A percentile compares a stretch with the other conserved stretches of the same genome.
Conservation (phyloP, 2,888 invertebrate species). For the Psylliodes chrysocephalus region DNA sequence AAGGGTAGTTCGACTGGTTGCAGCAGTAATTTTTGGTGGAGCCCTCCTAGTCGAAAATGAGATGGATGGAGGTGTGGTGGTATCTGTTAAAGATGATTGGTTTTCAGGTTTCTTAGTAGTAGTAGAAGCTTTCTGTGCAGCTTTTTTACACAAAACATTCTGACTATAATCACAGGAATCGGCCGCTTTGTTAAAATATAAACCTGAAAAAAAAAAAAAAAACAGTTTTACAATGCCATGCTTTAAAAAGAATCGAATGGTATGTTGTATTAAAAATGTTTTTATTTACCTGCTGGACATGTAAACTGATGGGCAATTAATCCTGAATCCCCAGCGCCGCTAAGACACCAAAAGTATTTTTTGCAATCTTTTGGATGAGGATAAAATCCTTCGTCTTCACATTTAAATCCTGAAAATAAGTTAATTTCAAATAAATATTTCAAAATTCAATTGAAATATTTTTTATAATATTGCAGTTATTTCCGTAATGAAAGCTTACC, state of each 20-base stretch:
- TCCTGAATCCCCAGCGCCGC: slow-evolving; percentile 88
- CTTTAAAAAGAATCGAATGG: too few species aligned
- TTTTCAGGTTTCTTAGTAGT: slow-evolving; percentile 65
- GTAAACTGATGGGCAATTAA: slow-evolving; percentile 93
- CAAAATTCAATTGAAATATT: background rate
- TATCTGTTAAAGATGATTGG: slow-evolving; percentile 65
- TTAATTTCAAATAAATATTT: too few species aligned
- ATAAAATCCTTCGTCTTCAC: slow-evolving; percentile 93
- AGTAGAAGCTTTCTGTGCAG: slow-evolving; percentile 66
- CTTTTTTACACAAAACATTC: slow-evolving; percentile 83
- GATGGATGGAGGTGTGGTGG: slow-evolving; percentile 64
- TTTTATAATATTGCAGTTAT: slow-evolving; percentile 1
- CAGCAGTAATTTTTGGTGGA: slow-evolving; percentile 61
- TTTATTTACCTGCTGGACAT: slow-evolving; percentile 83
- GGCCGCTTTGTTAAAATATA: slow-evolving; percentile 90
- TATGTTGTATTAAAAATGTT: background rate
- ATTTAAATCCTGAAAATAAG: slow-evolving; percentile 85
- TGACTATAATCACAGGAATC: slow-evolving; percentile 93
- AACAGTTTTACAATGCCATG: too few species aligned
- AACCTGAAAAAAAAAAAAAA: slow-evolving; percentile 74
- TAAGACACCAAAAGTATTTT: slow-evolving; percentile 95
- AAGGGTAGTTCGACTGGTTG: slow-evolving; percentile 59
- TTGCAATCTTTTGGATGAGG: slow-evolving; percentile 92
- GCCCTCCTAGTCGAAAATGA: slow-evolving; percentile 46
- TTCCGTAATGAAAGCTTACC: slow-evolving; percentile 68